A percentile compares a stretch with the other conserved stretches of the same genome.
Evolutionary conservation across 2,797 vertebrate genomes (phyloP).

Genomic region (Lacerta agilis): DNA sequence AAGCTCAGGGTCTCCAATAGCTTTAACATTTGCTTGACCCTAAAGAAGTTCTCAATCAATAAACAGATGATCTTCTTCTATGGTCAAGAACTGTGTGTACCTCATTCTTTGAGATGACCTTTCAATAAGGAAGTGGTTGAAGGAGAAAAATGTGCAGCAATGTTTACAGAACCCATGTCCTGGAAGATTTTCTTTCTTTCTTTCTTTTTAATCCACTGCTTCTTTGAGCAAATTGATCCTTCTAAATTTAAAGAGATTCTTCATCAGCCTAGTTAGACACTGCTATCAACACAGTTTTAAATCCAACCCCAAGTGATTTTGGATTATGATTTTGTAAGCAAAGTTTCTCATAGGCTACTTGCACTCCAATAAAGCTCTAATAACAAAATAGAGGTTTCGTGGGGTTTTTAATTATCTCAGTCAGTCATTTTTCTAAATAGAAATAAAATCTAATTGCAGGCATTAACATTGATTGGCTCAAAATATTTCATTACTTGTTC

Average conservation of each 20-base stretch:
- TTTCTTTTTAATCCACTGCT: background rate
- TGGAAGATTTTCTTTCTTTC: constrained; percentile 12
- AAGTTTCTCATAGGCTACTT: constrained; percentile 25
- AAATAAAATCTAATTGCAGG: background rate
- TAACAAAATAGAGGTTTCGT: background rate
- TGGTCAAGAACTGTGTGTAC: background rate
- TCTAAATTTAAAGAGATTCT: constrained; percentile 39
- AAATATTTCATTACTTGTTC: background rate
- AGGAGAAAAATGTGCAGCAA: background rate
- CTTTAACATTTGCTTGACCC: constrained; percentile 35
- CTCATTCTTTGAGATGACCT: constrained; percentile 25
- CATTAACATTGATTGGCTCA: background rate
- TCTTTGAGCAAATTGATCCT: background rate
- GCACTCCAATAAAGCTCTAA: background rate
- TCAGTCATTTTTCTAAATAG: background rate
- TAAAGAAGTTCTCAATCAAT: background rate
- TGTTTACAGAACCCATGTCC: constrained; percentile 32
- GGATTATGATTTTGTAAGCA: background rate
- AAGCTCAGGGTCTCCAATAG: constrained; percentile 32
- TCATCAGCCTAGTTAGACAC: background rate
- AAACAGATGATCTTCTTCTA: background rate
- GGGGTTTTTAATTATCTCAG: background rate
- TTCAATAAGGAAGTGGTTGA: background rate
- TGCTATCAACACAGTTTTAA: background rate
- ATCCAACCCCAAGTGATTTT: constrained; percentile 1